Conservation (phyloP, 2,888 invertebrate genomes). For the Tholera decimalis region DNA sequence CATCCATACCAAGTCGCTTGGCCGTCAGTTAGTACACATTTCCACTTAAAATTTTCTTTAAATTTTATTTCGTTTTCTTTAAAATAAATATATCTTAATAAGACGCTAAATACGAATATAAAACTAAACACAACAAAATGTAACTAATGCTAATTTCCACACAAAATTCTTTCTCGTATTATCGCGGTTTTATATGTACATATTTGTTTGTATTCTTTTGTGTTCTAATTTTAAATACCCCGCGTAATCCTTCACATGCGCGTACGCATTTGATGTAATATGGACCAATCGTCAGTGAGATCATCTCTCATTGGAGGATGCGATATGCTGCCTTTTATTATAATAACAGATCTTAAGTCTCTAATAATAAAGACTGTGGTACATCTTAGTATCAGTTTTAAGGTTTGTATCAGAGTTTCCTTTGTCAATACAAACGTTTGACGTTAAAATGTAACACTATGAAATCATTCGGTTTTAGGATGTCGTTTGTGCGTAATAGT, state of each 20-base stretch:
- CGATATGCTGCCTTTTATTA: slow-evolving; percentile 11
- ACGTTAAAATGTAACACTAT: slow-evolving; percentile 37
- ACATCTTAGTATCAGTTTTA: neutral
- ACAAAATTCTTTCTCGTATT: neutral
- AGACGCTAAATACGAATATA: neutral
- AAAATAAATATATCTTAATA: too few relatives aligned
- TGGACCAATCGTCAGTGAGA: slow-evolving; percentile 41
- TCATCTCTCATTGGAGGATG: slow-evolving; percentile 48
- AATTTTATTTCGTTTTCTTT: too few relatives aligned
- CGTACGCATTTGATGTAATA: slow-evolving; percentile 36
- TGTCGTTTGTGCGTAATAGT: slow-evolving; percentile 42
- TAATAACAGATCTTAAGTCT: slow-evolving; percentile 44
- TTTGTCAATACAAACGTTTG: slow-evolving; percentile 63
- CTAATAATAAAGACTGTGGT: slow-evolving; percentile 51
- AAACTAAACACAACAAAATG: neutral
- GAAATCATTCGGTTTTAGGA: slow-evolving; percentile 51
- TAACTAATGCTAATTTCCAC: neutral
- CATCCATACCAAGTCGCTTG: too few relatives aligned
- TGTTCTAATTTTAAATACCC: slow-evolving; percentile 43
- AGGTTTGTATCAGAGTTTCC: slow-evolving; percentile 57
- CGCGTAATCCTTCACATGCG: slow-evolving; percentile 50
- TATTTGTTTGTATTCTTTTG: slow-evolving; percentile 14
- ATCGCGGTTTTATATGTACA: too few relatives aligned
- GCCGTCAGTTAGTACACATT: too few relatives aligned
- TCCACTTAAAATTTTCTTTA: too few relatives aligned